Conservation (phyloP, 2,797 vertebrate genomes). For the Fundulus diaphanus region DNA sequence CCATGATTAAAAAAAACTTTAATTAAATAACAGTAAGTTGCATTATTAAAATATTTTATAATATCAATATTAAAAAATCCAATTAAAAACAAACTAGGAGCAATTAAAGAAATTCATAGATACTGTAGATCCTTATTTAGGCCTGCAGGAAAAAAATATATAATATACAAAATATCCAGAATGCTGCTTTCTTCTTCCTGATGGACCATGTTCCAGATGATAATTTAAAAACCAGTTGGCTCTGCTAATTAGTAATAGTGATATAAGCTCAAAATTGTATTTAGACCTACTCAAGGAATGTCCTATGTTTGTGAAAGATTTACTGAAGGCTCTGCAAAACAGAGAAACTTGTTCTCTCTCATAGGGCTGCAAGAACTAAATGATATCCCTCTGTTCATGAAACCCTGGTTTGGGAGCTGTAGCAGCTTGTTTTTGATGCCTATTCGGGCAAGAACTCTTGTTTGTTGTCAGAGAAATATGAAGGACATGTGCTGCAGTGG, state of each 20-base stretch:
- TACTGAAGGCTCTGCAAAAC: not conserved
- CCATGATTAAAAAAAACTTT: no score
- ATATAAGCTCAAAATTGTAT: not conserved
- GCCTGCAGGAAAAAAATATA: not conserved
- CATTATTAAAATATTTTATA: not conserved
- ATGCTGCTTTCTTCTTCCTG: not conserved
- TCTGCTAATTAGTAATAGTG: not conserved
- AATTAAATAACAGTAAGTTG: no score
- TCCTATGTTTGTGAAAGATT: not conserved
- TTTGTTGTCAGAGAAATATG: no score
- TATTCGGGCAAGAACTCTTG: no score
- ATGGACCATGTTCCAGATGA: not conserved
- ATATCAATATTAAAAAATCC: not conserved
- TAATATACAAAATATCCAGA: not conserved
- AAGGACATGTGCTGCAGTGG: no score
- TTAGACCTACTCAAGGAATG: not conserved
- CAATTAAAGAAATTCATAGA: not conserved
- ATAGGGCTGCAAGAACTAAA: not conserved
- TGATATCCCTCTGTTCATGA: not conserved
- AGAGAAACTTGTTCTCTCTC: not conserved
- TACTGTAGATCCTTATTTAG: not conserved
- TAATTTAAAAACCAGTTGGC: not conserved
- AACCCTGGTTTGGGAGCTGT: no score
- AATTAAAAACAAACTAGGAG: not conserved
- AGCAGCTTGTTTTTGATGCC: no score